These are phyloP conservation scores for Dendropsophus ebraccatus DNA, from an alignment of 2,113 vertebrate genomes.

Conservation along the genomic window DNA sequence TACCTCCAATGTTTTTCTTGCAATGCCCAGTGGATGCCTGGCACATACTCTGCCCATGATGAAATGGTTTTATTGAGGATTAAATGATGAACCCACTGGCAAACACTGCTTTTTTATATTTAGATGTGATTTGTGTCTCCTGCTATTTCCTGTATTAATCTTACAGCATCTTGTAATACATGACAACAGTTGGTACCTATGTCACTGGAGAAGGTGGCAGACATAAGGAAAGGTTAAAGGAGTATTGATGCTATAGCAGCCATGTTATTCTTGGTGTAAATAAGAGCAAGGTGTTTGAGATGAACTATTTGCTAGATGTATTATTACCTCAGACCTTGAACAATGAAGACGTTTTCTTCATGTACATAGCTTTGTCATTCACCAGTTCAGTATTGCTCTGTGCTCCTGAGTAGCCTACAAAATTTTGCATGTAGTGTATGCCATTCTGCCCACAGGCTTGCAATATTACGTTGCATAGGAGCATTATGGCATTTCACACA, in stretches of 20 bases:
- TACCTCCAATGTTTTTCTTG: neutral
- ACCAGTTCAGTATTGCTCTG: neutral
- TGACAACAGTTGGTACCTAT: neutral
- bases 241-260: neutral
- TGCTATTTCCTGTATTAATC: neutral
- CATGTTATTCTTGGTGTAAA: neutral
- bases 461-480: slow-evolving; percentile 24
- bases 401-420: slow-evolving; percentile 8
- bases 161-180: neutral
- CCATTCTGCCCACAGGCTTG: neutral
- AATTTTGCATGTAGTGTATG: slow-evolving; percentile 35
- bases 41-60: neutral
- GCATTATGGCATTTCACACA: slow-evolving; percentile 18
- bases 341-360: neutral
- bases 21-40: neutral
- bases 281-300: slow-evolving; percentile 3
- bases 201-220: neutral
- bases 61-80: neutral
- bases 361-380: slow-evolving; percentile 30
- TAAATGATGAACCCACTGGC: neutral
- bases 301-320: neutral
- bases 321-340: slow-evolving; percentile 15
- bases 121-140: slow-evolving; percentile 6
- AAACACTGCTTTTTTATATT: neutral
- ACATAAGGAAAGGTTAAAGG: neutral